Evolutionary conservation across 2,888 invertebrate species (phyloP), one percentile per base, ranked within the genome.

Genomic region (Dolichopus griseipennis): DNA sequence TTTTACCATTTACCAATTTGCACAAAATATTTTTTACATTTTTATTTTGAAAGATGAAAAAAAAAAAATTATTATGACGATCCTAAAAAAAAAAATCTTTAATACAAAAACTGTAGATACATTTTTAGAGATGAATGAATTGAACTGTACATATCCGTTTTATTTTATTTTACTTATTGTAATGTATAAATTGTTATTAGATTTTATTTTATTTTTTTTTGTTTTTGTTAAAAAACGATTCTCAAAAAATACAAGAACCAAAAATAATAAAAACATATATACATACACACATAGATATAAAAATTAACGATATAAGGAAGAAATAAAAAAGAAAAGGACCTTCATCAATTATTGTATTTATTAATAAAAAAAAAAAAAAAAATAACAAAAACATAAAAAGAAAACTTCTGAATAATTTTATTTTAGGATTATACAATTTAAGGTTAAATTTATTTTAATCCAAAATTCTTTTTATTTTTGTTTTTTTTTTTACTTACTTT

Each of bases 351-450:
- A 52, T 52, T 52, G 52, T 52, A 18, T 52, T 52, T 52, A 12
- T 18, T 52, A 52, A 52, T 12, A 41, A 41, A 9, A 41, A 9
- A 41, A 2, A 27, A 27, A 41, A 52, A 52, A 52, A 52, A 52
- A 52, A 18, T 2, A 52, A 52, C 9, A 52, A 18, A 52, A 3
- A 18, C 9, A 52, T 1, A 52, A 52, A 18, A 52, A 18, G 18
- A 52, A 52, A 12, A 52, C 1, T 52, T n/a, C 52, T 12, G 52
- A n/a, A 52, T 52, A 52, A 52, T 52, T 52, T 52, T 52, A 52
- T 52, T 52, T 52, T 52, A 18, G 52, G 52, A 52, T 52, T 52
- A n/a, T n/a, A 52, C 52, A 52, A 52, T 52, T 52, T 52, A 52
- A 52, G 52, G 52, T 52, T 52, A 18, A 52, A 43, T 43, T 43